Percentiles rank a stretch among this genome's conserved stretches.
Evolutionary conservation across 2,113 vertebrate genomes (phyloP).

Genomic region (Myiopsitta monachus): DNA sequence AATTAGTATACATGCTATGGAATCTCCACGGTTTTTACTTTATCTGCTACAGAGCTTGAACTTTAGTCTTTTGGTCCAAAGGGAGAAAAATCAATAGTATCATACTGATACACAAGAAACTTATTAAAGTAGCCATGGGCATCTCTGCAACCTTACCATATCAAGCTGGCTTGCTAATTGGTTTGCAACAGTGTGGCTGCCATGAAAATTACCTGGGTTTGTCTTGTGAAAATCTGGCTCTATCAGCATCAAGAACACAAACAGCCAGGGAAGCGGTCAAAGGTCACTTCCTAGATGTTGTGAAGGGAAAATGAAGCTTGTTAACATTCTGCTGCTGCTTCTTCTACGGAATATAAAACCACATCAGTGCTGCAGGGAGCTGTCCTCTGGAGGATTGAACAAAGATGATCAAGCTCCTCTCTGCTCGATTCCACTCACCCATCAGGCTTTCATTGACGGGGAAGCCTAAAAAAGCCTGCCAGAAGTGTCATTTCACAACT

Average conservation of each 20-base stretch:
- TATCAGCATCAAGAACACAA: constrained; percentile 60
- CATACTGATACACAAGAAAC: constrained; percentile 47
- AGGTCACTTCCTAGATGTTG: constrained; percentile 24
- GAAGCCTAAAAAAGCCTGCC: constrained; percentile 11
- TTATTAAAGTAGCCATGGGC: constrained; percentile 62
- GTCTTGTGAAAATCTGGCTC: constrained; percentile 47
- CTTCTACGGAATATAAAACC: background rate
- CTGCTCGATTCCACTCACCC: constrained; percentile 30
- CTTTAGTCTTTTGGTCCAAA: constrained; percentile 46
- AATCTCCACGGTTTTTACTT: background rate
- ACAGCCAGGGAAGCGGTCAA: constrained; percentile 25
- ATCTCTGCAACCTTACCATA: constrained; percentile 28
- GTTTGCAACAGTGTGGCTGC: constrained; percentile 39
- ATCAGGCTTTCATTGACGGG: constrained; percentile 3
- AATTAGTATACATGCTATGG: background rate
- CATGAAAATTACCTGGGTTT: constrained; percentile 44
- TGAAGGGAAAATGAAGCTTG: constrained; percentile 59
- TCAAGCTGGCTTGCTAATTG: constrained; percentile 61
- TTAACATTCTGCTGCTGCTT: constrained; percentile 62
- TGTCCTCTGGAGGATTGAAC: constrained; percentile 39
- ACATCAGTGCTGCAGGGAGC: background rate
- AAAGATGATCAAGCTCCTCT: constrained; percentile 28
- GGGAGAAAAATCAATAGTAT: constrained; percentile 54
- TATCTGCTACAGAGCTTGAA: constrained; percentile 20
- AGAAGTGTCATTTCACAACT: constrained; percentile 52